A percentile compares a stretch with the other conserved stretches of the same genome.
These are phyloP conservation scores for Matsumurasca onukii DNA, from an alignment of 1,140 invertebrate genomes.

Conservation along the genomic window DNA sequence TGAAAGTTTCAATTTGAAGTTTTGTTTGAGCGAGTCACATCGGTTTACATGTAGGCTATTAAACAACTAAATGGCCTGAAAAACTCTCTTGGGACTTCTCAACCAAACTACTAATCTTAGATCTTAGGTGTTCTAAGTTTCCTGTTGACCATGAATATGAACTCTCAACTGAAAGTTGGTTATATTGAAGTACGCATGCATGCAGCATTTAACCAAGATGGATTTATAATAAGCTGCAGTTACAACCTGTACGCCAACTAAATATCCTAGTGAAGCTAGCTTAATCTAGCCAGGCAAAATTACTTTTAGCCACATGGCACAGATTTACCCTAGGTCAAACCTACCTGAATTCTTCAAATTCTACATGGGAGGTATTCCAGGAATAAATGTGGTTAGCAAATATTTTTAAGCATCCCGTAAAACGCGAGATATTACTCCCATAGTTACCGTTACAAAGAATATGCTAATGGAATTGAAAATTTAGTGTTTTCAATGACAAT, in stretches of 20 bases:
- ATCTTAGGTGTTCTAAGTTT: too few relatives aligned
- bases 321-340: slow-evolving; percentile 32
- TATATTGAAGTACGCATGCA: not conserved
- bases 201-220: not conserved
- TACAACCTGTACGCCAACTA: not conserved
- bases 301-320: slow-evolving; percentile 23
- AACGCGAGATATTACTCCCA: not conserved
- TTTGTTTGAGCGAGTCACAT: too few relatives aligned
- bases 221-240: not conserved
- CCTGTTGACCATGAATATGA: too few relatives aligned
- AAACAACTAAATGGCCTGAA: too few relatives aligned
- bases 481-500: too few relatives aligned
- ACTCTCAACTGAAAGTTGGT: not conserved
- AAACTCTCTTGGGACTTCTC: too few relatives aligned
- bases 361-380: slow-evolving; percentile 56
- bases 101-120: too few relatives aligned
- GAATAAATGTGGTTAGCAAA: slow-evolving; percentile 47
- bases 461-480: too few relatives aligned
- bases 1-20: too few relatives aligned
- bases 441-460: not conserved
- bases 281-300: not conserved
- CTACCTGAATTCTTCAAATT: slow-evolving; percentile 54
- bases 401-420: not conserved
- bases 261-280: not conserved
- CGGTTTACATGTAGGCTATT: too few relatives aligned